Evolutionary conservation across 2,113 vertebrate species (phyloP).

Genomic region (Anoplopoma fimbria): DNA sequence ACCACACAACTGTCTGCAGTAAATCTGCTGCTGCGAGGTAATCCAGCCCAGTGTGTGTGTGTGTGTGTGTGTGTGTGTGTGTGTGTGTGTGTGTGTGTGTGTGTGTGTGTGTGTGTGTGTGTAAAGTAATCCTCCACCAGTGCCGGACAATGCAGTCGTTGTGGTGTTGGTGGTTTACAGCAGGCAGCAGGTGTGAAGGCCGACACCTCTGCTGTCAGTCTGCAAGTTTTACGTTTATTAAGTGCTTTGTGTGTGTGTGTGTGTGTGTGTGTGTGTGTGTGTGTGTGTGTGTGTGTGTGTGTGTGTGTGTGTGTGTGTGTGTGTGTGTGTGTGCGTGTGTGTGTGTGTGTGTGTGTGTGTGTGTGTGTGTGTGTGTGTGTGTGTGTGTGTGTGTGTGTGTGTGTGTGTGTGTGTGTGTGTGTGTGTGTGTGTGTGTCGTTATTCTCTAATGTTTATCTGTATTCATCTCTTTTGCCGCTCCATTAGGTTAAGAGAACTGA

Average conservation of each 20-base stretch:
- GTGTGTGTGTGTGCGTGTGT: background rate
- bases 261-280: slow-evolving; percentile 16
- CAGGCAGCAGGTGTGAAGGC: slow-evolving; percentile 87
- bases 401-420: background rate
- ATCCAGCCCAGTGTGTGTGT: slow-evolving; percentile 22
- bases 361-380: background rate
- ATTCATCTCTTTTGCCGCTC: background rate
- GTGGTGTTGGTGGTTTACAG: slow-evolving; percentile 85
- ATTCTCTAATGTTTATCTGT: background rate
- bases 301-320: background rate
- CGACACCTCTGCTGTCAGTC: slow-evolving; percentile 74
- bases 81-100: slow-evolving; percentile 55
- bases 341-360: slow-evolving; percentile 5
- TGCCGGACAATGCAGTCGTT: slow-evolving; percentile 83
- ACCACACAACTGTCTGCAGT: slow-evolving; percentile 44
- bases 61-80: slow-evolving; percentile 64
- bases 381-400: slow-evolving; percentile 6
- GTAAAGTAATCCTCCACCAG: slow-evolving; percentile 82
- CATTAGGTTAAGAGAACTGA: background rate
- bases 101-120: slow-evolving; percentile 49
- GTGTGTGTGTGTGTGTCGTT: slow-evolving; percentile 10
- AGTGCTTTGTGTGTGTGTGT: slow-evolving; percentile 32
- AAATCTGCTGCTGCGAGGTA: slow-evolving; percentile 40
- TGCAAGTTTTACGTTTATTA: slow-evolving; percentile 46
- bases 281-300: slow-evolving; percentile 3